Base-by-base conservation (phyloP, 2,888 invertebrate species). In the Ferrisia virgata region DNA sequence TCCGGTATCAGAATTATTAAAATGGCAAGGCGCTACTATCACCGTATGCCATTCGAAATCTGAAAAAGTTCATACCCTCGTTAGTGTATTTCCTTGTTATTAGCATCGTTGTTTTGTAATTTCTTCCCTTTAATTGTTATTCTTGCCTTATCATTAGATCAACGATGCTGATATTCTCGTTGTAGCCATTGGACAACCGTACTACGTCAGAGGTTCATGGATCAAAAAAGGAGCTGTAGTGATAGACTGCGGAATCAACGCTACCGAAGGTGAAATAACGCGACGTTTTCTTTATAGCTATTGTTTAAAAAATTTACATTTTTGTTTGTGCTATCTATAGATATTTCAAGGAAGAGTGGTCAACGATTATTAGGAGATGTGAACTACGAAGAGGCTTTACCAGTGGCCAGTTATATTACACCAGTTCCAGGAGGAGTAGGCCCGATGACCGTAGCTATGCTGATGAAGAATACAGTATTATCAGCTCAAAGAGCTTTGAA, bases 361-460 rank as follows among this genome's bases (percentile, higher is more conserved):
- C 93, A 94, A 87, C 92, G 95, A 25, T 88, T 98, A 82, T 96
- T 97, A n/a, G 99, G 99, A 82, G 99, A 99, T 91, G 98, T 99
- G 8, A 94, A 93, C 83, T 98, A 93, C 90, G 91, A 90, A 25
- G 95, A 94, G 88, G 98, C 94, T 5, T 90, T 91, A 86, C 89
- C 92, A 86, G 93, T 95, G 85, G 98, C 98, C 18, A 93, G 95
- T 0, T 93, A 92, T 89, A 95, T 98, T 87, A 98, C 98, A 31
- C 98, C 98, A 4, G 98, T 98, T 80, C 96, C 97, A 13, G 95
- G 96, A 84, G 99, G 99, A 86, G 99, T 99, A 85, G 99, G 99
- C 0, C 99, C 99, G 18, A 98, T 99, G 98, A 99, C 99, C 0
- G 99, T 98, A 86, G 97, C 98, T 25, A 98, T 98, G 97, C 90